Base-by-base conservation (phyloP, 2,113 vertebrate genomes). In the Taxidea taxus region DNA sequence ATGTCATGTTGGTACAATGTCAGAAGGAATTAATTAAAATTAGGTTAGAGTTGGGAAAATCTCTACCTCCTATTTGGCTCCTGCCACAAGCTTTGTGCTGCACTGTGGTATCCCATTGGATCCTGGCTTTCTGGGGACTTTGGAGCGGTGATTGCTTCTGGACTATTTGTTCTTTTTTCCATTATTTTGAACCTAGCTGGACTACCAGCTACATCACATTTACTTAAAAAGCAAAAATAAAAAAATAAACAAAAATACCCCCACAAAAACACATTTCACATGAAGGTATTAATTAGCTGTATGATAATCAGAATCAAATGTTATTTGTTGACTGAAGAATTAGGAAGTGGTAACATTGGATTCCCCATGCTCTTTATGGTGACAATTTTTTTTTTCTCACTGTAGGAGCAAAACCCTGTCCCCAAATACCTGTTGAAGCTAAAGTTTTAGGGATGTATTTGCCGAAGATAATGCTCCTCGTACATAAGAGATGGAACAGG, bases 11-110 rank as follows among this genome's bases (percentile, higher is more conserved):
- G 31, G 7, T 39, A 7, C 62, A 80, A n/a, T 27, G 16, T 44
- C 10, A 64, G 37, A 81, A 49, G 16, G 6, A 68, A 39, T 68
- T 13, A 75, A 64, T 37, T 42, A 2, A 16, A 87, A 49, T 66
- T 56, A 75, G 8, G 12, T 25, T 62, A 62, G 0, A 10, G 1
- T 13, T 56, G 15, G 9, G 23, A 4, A 81, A 70, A 64, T 13
- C 34, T 96, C 16, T 68, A 13, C 9, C 3, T 47, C 6, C 20
- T 84, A 3, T 39, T 77, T 88, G 23, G 7, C 0, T 83, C 6
- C 4, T 0, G 10, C n/a, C 11, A 54, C 0, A 60, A 27, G 31
- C 0, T 27, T n/a, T 6, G 0, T 25, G 37, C 6, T 39, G 2
- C 18, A 12, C 1, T 37, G 0, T 56, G 4, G 9, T n/a, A 9